These are phyloP conservation scores for Tychaedon coryphoeus DNA, from an alignment of 2,113 vertebrate species.

Conservation along the genomic window DNA sequence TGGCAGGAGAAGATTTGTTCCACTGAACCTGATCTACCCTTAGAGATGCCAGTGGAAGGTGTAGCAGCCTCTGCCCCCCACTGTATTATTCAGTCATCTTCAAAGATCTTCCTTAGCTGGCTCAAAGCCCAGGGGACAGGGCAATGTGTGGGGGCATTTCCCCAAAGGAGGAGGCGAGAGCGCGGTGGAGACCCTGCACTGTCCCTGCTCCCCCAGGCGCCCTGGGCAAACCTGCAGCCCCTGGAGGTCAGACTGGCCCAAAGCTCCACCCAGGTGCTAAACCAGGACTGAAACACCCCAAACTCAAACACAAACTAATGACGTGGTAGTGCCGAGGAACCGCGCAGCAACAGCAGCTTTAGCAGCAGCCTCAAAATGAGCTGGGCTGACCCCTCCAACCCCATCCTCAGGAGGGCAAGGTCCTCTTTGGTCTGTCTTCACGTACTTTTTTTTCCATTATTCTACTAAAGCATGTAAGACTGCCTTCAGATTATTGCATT, in stretches of 20 bases:
- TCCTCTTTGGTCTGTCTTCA: background rate
- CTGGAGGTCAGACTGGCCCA: background rate
- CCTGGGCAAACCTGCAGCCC: background rate
- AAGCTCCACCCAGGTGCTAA: background rate
- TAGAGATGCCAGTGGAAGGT: background rate
- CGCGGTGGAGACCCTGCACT: fast-evolving
- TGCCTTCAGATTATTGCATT: background rate
- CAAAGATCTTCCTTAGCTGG: background rate
- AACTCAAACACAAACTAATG: background rate
- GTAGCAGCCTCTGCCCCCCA: background rate
- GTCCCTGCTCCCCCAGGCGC: fast-evolving
- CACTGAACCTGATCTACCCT: background rate
- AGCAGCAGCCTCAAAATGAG: background rate
- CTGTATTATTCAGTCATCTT: background rate
- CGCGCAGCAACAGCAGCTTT: background rate
- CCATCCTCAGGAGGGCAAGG: background rate
- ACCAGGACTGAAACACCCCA: background rate
- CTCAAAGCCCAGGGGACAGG: background rate
- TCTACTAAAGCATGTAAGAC: background rate
- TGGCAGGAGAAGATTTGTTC: background rate
- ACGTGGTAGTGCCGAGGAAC: fast-evolving
- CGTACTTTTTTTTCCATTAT: background rate
- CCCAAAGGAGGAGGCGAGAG: fast-evolving
- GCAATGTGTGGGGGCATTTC: fast-evolving
- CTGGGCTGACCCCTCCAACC: fast-evolving